phyloP scores from a whole-genome alignment of 2,113 vertebrate species.

The Hippocampus barbouri region DNA sequence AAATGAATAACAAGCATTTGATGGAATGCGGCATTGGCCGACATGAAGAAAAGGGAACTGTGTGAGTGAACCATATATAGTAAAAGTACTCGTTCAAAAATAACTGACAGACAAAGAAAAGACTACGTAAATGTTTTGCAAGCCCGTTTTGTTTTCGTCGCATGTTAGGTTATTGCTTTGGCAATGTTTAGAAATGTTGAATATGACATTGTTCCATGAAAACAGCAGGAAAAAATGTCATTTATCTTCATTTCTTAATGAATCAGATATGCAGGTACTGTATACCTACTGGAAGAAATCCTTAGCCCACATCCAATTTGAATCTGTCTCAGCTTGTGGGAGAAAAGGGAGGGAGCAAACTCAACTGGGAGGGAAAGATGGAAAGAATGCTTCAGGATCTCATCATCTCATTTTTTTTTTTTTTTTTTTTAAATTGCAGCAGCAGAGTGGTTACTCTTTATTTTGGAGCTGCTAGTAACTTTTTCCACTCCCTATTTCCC shows the following conservation, averaged over 20 bases:
- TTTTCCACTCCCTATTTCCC: constrained; percentile 54
- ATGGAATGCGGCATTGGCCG: neutral
- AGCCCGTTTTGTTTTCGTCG: no score
- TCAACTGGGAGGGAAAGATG: constrained; percentile 52
- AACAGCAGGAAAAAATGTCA: neutral
- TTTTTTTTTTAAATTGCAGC: constrained; percentile 31
- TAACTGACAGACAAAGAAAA: neutral
- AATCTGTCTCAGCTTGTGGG: constrained; percentile 71
- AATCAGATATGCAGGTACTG: neutral
- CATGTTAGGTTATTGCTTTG: no score
- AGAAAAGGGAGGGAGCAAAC: constrained; percentile 59
- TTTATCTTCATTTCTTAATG: neutral
- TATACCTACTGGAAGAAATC: neutral
- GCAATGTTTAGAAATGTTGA: no score
- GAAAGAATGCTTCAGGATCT: constrained; percentile 60
- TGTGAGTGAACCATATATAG: neutral
- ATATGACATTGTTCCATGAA: neutral
- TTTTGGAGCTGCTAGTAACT: constrained; percentile 42
- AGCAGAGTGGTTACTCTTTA: constrained; percentile 48
- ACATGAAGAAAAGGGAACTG: constrained; percentile 4
- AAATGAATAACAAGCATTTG: neutral
- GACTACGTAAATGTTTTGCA: no score
- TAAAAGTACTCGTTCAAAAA: constrained; percentile 1
- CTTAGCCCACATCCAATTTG: constrained; percentile 51
- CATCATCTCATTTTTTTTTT: constrained; percentile 55